Percentiles rank a stretch among this genome's conserved stretches.
These are phyloP conservation scores for Sarcophaga rosellei DNA, from an alignment of 2,888 invertebrate species.

Conservation along the genomic window DNA sequence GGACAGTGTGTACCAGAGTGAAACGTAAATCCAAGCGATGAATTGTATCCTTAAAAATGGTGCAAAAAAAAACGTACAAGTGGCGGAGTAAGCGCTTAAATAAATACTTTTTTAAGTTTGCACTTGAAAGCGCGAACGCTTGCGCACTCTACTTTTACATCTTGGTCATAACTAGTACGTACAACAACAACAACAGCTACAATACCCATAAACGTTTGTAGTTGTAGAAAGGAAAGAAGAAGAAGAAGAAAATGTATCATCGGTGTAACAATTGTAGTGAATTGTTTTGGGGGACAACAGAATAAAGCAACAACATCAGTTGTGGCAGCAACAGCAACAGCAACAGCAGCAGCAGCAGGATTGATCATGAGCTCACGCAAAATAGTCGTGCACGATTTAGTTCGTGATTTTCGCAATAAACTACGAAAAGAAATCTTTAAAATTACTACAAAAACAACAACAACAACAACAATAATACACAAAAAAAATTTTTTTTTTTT, in stretches of 20 bases:
- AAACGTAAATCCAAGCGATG: background rate
- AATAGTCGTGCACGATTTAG: slow-evolving; percentile 81
- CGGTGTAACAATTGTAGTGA: slow-evolving; percentile 61
- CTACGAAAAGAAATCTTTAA: slow-evolving; percentile 70
- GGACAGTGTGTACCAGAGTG: background rate
- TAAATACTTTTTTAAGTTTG: slow-evolving; percentile 63
- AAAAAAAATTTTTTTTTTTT: slow-evolving; percentile 29
- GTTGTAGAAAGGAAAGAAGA: background rate
- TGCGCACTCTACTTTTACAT: slow-evolving; percentile 41
- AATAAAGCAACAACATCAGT: slow-evolving; percentile 40
- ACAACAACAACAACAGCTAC: slow-evolving; percentile 24
- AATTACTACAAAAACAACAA: slow-evolving; percentile 60
- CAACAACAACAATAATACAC: slow-evolving; percentile 51
- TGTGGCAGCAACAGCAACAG: slow-evolving; percentile 34
- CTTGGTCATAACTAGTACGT: background rate
- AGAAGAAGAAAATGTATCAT: slow-evolving; percentile 5
- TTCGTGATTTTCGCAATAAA: slow-evolving; percentile 78
- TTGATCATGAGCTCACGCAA: slow-evolving; percentile 81
- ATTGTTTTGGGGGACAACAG: slow-evolving; percentile 44
- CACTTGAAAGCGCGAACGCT: slow-evolving; percentile 67
- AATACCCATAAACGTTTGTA: background rate
- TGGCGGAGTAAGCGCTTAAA: slow-evolving; percentile 60
- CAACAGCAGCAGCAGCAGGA: slow-evolving; percentile 69
- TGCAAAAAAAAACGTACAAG: slow-evolving; percentile 46
- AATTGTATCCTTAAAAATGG: background rate